Conservation (phyloP, 1,140 invertebrate species). For the Diuraphis noxia region DNA sequence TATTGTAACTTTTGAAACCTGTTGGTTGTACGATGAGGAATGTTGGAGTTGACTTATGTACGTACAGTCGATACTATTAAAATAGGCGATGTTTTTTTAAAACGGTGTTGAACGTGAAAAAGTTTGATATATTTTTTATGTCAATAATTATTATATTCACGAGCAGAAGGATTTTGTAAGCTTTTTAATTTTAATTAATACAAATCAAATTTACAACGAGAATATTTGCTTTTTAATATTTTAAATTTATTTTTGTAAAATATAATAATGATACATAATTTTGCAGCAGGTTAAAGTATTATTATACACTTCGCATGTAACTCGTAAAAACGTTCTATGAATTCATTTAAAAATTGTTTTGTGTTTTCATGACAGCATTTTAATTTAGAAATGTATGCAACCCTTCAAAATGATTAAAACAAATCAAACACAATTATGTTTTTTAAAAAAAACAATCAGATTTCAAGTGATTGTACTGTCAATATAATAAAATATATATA, state of each 20-base stretch:
- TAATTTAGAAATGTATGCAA: not conserved
- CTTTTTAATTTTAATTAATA: not conserved
- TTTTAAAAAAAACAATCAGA: not conserved
- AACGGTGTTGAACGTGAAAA: too few relatives aligned
- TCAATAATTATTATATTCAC: not conserved
- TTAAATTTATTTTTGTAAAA: too few relatives aligned
- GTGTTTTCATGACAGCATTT: not conserved
- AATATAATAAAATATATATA: not conserved
- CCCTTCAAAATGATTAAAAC: not conserved
- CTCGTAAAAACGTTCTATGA: not conserved
- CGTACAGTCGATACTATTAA: too few relatives aligned
- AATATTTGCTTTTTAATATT: too few relatives aligned
- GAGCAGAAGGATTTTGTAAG: too few relatives aligned
- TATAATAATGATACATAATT: too few relatives aligned
- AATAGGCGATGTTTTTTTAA: too few relatives aligned
- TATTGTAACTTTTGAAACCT: too few relatives aligned
- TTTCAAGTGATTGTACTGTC: not conserved
- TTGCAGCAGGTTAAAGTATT: too few relatives aligned
- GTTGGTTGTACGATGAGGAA: too few relatives aligned
- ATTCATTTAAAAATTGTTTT: not conserved
- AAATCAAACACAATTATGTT: not conserved
- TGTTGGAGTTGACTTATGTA: too few relatives aligned
- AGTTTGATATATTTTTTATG: too few relatives aligned
- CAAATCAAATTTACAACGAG: not conserved
- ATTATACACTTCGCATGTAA: not conserved